Percentiles rank a stretch among this genome's conserved stretches.
Conservation (phyloP, 1,140 invertebrate genomes). For the Galleria mellonella region DNA sequence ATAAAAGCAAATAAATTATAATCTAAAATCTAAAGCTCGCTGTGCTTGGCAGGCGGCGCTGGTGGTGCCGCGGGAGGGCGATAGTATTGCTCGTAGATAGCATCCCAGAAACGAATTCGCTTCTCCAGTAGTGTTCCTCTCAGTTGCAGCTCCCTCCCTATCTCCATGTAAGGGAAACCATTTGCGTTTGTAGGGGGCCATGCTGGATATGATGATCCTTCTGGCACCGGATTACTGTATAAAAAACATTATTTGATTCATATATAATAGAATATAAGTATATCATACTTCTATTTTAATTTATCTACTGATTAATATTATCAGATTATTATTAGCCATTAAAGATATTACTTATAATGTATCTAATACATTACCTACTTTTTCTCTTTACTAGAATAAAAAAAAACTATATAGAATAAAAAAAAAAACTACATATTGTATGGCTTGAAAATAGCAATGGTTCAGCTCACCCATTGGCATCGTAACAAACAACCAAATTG, state of each 20-base stretch:
- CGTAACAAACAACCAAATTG: too few species aligned
- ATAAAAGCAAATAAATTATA: too few species aligned
- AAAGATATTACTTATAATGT: too few species aligned
- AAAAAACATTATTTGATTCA: conserved; percentile 2
- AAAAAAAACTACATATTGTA: too few species aligned
- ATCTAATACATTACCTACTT: too few species aligned
- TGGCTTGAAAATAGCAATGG: too few species aligned
- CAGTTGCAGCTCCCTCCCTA: conserved; percentile 17
- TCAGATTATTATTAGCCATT: too few species aligned
- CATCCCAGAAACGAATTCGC: conserved; percentile 26
- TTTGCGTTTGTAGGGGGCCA: conserved; percentile 21
- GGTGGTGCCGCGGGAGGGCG: conserved; percentile 12
- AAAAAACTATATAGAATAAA: too few species aligned
- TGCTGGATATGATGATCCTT: conserved; percentile 13
- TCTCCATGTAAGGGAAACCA: conserved; percentile 25
- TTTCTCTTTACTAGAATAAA: too few species aligned
- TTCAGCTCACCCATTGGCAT: too few species aligned
- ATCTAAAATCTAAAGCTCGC: conserved; percentile 1
- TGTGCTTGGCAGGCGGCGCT: background rate
- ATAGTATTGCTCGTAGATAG: conserved; percentile 28
- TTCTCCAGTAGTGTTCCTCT: conserved; percentile 11
- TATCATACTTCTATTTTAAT: background rate
- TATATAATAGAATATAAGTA: background rate
- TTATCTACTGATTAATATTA: too few species aligned
- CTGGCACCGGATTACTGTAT: conserved; percentile 31